Evolutionary conservation across 2,797 vertebrate genomes (phyloP), one percentile per base, ranked within the genome.

Genomic region (Eurystomus glaucurus): DNA sequence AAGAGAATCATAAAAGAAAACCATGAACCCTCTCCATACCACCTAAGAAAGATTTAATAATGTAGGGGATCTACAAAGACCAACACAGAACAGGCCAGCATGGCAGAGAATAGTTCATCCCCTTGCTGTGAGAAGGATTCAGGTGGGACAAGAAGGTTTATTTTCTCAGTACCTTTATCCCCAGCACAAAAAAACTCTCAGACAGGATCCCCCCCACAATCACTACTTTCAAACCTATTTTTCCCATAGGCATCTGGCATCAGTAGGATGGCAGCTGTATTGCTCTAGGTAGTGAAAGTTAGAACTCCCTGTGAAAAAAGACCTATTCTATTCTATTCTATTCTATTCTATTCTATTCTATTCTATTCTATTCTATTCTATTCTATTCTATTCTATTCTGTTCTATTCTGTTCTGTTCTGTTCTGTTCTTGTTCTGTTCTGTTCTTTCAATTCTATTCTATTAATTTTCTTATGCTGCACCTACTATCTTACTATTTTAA

Each of bases 91-190:
- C 43, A 52, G 51, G 39, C 60, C 39, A 83, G 83, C 33, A 43
- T 29, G 13, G 50, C 55, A 90, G 62, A 60, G 31, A 79, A 87
- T 62, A 64, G 39, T 80, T 93, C 55, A 77, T 52, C 31, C 28
- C 68, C 33, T 90, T 96, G 52, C 79, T 88, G 37, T 35, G 52
- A 75, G 46, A 90, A 84, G 45, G 83, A 86, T 88, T 92, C 79
- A 52, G 35, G 41, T 75, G 45, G n/a, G 33, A n/a, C 43, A 77
- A 80, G 28, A 10, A 78, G 17, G 35, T 68, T 94, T 75, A 62
- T 93, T 91, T 90, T 83, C 33, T 91, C 35, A 50, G 11, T 93
- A 58, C 64, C 23, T 57, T 60, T 37, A 71, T 77, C 52, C 33
- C 15, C 60, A 88, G 52, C 18, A 84, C 58, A 88, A 82, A 95